Evolutionary conservation across 1,140 invertebrate genomes (phyloP), one percentile per base, ranked within the genome.

Genomic region (Panulirus ornatus): DNA sequence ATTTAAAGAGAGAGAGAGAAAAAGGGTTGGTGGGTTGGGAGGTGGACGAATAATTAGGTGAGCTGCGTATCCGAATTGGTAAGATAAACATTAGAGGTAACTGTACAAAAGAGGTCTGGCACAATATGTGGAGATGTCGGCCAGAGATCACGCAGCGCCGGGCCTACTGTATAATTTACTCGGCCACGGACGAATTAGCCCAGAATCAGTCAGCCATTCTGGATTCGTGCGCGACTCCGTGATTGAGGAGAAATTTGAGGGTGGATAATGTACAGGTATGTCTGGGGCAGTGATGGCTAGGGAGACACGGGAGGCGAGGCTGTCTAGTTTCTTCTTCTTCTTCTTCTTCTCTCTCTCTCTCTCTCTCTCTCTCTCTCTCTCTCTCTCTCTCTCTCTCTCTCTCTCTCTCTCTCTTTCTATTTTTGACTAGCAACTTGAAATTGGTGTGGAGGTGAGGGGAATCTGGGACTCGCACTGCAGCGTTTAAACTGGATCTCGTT

Each of bases 81-180:
- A 38, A 38, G 70, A 73, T 38, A 70, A 79, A 51, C 76, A 79
- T 40, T 5, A 30, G 42, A 79, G 44, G 27, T 51, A 51, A 38
- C 34, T 40, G 73, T 3, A 76, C 5, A 76, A 9, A 19, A 34
- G n/a, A 51, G 42, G 44, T 40, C 2, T 8, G 51, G 19, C 16
- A 76, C 11, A 42, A 44, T 16, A 19, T 9, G 38, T 30, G 19
- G 70, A 73, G 51, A 58, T 58, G 51, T 58, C 51, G n/a, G n/a
- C 51, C 3, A 22, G 16, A 14, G 11, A 58, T 58, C 51, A 58
- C 51, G 51, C 51, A 58, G 51, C 16, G 3, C 51, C 51, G 16
- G 51, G 51, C 16, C n/a, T 22, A 58, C 9, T 14, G 51, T 58
- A 22, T 58, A 58, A 58, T 58, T 58, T 58, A 22, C 3, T 2